These are phyloP conservation scores for Caenorhabditis inopinata DNA, from an alignment of 1,140 invertebrate genomes.

Conservation along the genomic window DNA sequence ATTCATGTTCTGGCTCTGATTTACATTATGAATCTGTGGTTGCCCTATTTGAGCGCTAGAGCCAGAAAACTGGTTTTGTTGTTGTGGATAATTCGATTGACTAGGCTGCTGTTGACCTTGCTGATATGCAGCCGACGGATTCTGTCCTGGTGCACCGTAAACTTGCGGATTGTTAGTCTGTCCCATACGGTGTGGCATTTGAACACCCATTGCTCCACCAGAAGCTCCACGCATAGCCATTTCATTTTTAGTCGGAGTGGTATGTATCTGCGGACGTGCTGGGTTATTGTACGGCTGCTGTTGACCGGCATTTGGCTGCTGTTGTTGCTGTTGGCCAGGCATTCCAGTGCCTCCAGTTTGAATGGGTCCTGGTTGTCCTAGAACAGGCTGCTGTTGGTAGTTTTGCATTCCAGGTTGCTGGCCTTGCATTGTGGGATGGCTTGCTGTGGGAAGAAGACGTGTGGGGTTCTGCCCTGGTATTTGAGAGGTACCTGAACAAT, in stretches of 20 bases:
- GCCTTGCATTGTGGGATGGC: background rate
- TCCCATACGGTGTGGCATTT: background rate
- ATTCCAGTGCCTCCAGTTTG: background rate
- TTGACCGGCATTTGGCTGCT: background rate
- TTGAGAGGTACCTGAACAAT: background rate
- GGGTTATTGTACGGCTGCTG: background rate
- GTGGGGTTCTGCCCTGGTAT: background rate
- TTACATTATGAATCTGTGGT: background rate
- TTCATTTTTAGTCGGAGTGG: background rate
- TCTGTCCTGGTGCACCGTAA: background rate
- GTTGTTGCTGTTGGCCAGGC: background rate
- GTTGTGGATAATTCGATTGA: background rate
- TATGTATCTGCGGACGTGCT: background rate
- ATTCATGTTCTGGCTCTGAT: too few species aligned
- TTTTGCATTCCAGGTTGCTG: background rate
- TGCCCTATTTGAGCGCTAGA: background rate
- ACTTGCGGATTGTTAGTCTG: background rate
- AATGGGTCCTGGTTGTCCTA: background rate
- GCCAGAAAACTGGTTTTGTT: background rate
- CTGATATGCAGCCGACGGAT: background rate
- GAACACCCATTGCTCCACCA: background rate
- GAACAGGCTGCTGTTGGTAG: background rate
- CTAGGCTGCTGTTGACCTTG: background rate
- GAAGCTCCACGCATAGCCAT: background rate
- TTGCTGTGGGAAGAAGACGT: background rate